Percentiles rank a stretch among this genome's conserved stretches.
phyloP scores from a whole-genome alignment of 2,113 vertebrate species.

The Bos taurus region ARS-UCD2.0 NC_037340.1:71355501-71356000 shows the following conservation, averaged over 20 bases:
- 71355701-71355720: constrained; percentile 21
- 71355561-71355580: background rate
- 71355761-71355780: constrained; percentile 62
- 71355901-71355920: constrained; percentile 49
- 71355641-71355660: constrained; percentile 23
- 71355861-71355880: constrained; percentile 59
- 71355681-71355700: background rate
- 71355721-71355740: background rate
- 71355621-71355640: constrained; percentile 22
- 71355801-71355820: constrained; percentile 63
- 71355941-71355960: constrained; percentile 60
- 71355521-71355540: background rate
- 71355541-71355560: background rate
- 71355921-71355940: constrained; percentile 15
- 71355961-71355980: constrained; percentile 75
- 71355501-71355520: background rate
- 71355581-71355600: background rate
- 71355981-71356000: constrained; percentile 55
- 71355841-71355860: constrained; percentile 70
- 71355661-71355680: constrained; percentile 15
- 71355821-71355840: constrained; percentile 73
- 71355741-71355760: constrained; percentile 55
- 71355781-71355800: constrained; percentile 13
- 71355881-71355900: constrained; percentile 74
- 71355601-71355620: background rate